A percentile compares a stretch with the other conserved stretches of the same genome.
These are phyloP conservation scores for Phasianus colchicus DNA, from an alignment of 2,113 vertebrate genomes.

Conservation along the genomic window DNA sequence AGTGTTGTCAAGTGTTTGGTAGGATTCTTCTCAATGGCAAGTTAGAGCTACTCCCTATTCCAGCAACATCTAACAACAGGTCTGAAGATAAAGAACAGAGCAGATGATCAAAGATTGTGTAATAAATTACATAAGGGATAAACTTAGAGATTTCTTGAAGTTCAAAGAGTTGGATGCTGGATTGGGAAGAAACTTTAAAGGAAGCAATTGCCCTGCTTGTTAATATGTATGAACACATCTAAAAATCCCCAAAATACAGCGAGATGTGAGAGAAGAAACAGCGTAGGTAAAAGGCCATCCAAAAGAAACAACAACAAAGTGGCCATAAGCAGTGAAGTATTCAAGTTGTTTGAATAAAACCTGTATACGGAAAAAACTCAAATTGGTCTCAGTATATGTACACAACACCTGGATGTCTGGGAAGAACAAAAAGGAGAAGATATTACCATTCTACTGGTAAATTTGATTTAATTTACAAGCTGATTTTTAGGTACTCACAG, in stretches of 20 bases:
- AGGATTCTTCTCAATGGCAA: background rate
- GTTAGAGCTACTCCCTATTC: background rate
- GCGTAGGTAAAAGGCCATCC: background rate
- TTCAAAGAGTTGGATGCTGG: background rate
- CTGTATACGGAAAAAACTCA: background rate
- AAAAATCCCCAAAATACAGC: background rate
- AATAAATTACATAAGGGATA: background rate
- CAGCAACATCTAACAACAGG: background rate
- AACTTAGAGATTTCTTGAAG: background rate
- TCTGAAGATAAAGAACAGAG: background rate
- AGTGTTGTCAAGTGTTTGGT: background rate
- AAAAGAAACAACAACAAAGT: background rate
- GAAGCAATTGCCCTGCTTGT: background rate
- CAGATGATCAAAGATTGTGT: background rate
- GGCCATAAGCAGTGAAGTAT: background rate
- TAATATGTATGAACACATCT: background rate
- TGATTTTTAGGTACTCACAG: background rate
- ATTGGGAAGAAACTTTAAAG: background rate
- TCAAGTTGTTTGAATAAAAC: background rate
- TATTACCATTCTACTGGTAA: background rate
- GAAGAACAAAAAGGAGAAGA: background rate
- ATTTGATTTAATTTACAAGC: background rate
- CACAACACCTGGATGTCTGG: background rate
- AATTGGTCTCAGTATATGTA: background rate
- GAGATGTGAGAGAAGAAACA: background rate